phyloP scores from a whole-genome alignment of 2,113 vertebrate species.

The Chelonoidis abingdonii region DNA sequence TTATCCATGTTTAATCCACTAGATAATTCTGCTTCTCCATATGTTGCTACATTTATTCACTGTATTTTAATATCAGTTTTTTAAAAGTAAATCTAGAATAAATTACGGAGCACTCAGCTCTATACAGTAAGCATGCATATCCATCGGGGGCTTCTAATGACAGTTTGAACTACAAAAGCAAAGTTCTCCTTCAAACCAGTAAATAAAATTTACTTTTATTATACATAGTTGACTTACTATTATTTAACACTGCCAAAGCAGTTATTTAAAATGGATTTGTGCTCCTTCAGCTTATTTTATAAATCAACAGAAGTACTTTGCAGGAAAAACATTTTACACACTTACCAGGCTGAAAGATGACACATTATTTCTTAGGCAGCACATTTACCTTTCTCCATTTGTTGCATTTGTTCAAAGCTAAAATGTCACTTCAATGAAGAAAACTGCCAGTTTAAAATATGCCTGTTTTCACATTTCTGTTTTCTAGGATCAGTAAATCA shows the following conservation, averaged over 20 bases:
- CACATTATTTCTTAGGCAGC: conserved; percentile 24
- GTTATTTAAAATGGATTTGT: conserved; percentile 33
- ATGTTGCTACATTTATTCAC: background rate
- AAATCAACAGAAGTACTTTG: conserved; percentile 49
- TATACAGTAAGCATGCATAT: background rate
- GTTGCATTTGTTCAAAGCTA: conserved; percentile 45
- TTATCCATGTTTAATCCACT: background rate
- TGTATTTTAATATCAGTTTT: background rate
- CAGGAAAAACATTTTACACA: conserved; percentile 25
- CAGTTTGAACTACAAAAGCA: background rate
- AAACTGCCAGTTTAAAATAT: conserved; percentile 43
- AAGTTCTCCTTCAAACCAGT: background rate
- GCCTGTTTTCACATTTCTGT: conserved; percentile 40
- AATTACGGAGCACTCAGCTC: background rate
- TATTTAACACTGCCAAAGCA: conserved; percentile 41
- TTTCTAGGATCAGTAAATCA: conserved; percentile 65
- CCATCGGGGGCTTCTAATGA: background rate
- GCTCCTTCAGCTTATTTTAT: conserved; percentile 13
- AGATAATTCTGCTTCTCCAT: background rate
- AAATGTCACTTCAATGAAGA: conserved; percentile 57
- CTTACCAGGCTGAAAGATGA: conserved; percentile 33
- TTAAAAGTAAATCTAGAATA: background rate
- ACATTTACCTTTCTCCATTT: background rate
- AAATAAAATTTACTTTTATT: conserved; percentile 20
- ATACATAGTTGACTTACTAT: conserved; percentile 1